Conservation (phyloP, 2,888 invertebrate species). For the Idaea biselata region DNA sequence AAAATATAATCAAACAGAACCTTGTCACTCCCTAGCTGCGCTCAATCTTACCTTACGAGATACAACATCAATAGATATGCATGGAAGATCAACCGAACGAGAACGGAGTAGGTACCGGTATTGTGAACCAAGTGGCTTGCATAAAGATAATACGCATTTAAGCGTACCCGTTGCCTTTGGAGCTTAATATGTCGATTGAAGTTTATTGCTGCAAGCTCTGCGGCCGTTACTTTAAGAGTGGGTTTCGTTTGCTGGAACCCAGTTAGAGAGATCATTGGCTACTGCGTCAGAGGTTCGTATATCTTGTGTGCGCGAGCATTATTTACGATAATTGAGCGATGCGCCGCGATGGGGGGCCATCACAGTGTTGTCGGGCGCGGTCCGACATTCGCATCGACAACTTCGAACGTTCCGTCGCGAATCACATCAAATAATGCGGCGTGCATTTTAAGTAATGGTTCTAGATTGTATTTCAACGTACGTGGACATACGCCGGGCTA, state of each 20-base stretch:
- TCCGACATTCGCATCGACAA: conserved; percentile 79
- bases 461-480: conserved; percentile 78
- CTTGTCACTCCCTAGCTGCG: conserved; percentile 41
- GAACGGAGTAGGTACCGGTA: conserved; percentile 62
- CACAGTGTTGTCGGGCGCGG: conserved; percentile 77
- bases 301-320: conserved; percentile 80
- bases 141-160: conserved; percentile 80
- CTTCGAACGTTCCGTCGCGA: conserved; percentile 78
- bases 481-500: conserved; percentile 72
- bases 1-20: conserved; percentile 34
- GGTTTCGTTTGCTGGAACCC: conserved; percentile 39
- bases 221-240: conserved; percentile 40
- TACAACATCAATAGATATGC: conserved; percentile 71
- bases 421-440: conserved; percentile 80
- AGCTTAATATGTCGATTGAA: conserved; percentile 49
- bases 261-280: conserved; percentile 67
- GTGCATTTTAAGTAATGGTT: conserved; percentile 79
- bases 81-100: conserved; percentile 66
- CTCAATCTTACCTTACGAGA: conserved; percentile 61
- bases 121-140: conserved; percentile 78
- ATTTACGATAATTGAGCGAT: conserved; percentile 82
- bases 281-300: conserved; percentile 72
- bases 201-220: conserved; percentile 46
- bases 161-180: conserved; percentile 52
- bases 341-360: conserved; percentile 80